phyloP scores from a whole-genome alignment of 2,113 vertebrate genomes.

The Felis catus region F.catus_Fca126_mat1.0 CM031412.1:207371501-207372000 shows the following conservation, averaged over 20 bases:
- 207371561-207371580: not conserved
- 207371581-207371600: not conserved
- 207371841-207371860: not conserved
- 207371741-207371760: not conserved
- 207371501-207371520: slow-evolving; percentile 27
- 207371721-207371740: not conserved
- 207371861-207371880: not conserved
- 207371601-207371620: slow-evolving; percentile 2
- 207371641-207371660: not conserved
- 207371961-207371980: not conserved
- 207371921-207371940: not conserved
- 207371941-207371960: not conserved
- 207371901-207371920: not conserved
- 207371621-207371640: not conserved
- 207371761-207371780: not conserved
- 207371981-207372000: not conserved
- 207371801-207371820: not conserved
- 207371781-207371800: not conserved
- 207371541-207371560: not conserved
- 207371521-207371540: slow-evolving; percentile 33
- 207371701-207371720: not conserved
- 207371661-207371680: not conserved
- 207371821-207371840: not conserved
- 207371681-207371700: not conserved
- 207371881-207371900: not conserved